Conservation (phyloP, 2,113 vertebrate genomes). For the Dolichallabes microphthalmus region DNA sequence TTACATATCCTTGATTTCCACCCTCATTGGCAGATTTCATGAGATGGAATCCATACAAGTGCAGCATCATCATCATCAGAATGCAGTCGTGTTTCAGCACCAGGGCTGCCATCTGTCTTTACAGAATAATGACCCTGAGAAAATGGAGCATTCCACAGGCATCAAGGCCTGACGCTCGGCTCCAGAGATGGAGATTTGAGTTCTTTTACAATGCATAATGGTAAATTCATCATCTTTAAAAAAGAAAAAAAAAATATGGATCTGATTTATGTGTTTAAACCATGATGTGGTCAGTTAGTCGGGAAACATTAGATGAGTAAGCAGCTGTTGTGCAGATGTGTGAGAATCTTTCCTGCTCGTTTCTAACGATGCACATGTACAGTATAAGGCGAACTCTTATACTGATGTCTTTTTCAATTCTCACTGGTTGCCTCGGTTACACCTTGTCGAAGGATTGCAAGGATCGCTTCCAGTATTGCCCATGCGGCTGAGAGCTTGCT, state of each 20-base stretch:
- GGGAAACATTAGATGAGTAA: not conserved
- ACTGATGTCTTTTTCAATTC: not conserved
- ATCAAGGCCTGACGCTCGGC: slow-evolving; percentile 7
- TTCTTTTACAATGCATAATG: not conserved
- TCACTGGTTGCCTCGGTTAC: not conserved
- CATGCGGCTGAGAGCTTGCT: not conserved
- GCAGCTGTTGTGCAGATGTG: slow-evolving; percentile 26
- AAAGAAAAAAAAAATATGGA: not conserved
- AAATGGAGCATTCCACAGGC: slow-evolving; percentile 6
- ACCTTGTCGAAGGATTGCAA: not conserved
- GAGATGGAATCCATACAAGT: not conserved
- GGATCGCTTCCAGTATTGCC: not conserved
- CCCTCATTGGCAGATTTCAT: not conserved
- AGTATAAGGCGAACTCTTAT: not conserved
- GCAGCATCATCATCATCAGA: not conserved
- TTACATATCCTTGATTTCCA: not conserved
- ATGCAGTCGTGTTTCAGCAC: not conserved
- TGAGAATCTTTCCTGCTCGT: slow-evolving; percentile 2
- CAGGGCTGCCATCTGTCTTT: slow-evolving; percentile 9
- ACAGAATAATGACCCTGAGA: slow-evolving; percentile 9
- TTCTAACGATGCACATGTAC: not conserved
- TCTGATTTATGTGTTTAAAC: slow-evolving; percentile 24
- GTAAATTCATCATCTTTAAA: not conserved
- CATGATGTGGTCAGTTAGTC: not conserved
- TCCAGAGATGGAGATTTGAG: slow-evolving; percentile 2